Evolutionary conservation across 2,888 invertebrate species (phyloP).

Genomic region (Clepsis dumicolana): DNA sequence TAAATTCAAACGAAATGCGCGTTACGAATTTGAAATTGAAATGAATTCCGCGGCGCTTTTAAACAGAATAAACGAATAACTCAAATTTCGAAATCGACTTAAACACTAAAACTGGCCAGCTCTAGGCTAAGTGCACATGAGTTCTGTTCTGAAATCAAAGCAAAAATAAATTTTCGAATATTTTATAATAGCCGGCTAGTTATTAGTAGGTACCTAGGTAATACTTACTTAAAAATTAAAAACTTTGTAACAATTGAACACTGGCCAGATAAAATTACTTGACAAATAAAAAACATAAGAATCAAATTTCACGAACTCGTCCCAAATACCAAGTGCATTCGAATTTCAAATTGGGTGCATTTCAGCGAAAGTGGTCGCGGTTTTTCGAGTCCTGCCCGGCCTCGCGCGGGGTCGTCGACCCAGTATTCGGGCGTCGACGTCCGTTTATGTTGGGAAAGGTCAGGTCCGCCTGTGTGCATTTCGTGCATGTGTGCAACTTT

Average conservation of each 20-base stretch:
- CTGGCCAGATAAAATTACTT: too few relatives aligned
- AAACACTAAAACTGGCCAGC: background rate
- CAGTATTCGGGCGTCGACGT: constrained; percentile 76
- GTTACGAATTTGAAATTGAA: constrained; percentile 41
- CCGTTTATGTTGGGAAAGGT: constrained; percentile 81
- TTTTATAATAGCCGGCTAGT: too few relatives aligned
- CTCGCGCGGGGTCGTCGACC: constrained; percentile 66
- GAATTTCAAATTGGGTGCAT: constrained; percentile 44
- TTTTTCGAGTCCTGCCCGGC: constrained; percentile 74
- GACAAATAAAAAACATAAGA: background rate
- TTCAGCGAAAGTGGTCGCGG: constrained; percentile 71
- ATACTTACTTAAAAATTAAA: too few relatives aligned
- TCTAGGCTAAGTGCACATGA: too few relatives aligned
- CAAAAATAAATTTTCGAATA: too few relatives aligned
- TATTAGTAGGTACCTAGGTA: too few relatives aligned
- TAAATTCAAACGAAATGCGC: constrained; percentile 38
- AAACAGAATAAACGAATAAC: constrained; percentile 1
- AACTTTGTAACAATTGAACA: too few relatives aligned
- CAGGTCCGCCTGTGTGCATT: constrained; percentile 67
- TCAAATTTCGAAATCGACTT: background rate
- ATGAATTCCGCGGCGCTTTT: constrained; percentile 21
- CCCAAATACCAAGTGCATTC: constrained; percentile 2
- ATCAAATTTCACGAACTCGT: background rate
- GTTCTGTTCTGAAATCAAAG: too few relatives aligned
- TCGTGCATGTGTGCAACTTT: constrained; percentile 64